A percentile compares a stretch with the other conserved stretches of the same genome.
Conservation (phyloP, 2,113 vertebrate species). For the Coracopsis vasa region DNA sequence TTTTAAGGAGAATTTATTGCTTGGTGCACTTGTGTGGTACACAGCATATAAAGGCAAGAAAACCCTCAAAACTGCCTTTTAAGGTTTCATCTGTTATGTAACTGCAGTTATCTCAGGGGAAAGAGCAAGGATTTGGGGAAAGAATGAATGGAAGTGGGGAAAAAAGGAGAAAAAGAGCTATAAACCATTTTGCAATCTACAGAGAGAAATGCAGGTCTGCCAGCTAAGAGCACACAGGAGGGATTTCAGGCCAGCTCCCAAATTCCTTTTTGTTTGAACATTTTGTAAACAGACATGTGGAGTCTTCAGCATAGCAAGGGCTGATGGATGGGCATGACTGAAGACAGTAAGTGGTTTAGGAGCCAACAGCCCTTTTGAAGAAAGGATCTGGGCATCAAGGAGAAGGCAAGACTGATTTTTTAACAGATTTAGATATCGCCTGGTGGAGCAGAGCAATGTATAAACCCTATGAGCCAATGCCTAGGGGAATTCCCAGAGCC, state of each 20-base stretch:
- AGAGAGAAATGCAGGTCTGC: neutral
- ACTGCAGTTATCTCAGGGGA: neutral
- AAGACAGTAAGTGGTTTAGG: neutral
- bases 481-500: neutral
- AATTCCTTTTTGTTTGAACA: constrained; percentile 46
- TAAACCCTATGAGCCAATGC: neutral
- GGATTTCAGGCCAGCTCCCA: constrained; percentile 7
- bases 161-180: neutral
- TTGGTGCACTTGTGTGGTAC: neutral
- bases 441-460: neutral
- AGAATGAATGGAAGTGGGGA: neutral
- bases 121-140: neutral
- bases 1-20: neutral
- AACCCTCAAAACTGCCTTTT: neutral
- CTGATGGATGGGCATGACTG: constrained; percentile 21
- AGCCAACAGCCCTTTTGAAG: neutral
- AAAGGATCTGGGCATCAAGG: neutral
- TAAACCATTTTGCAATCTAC: constrained; percentile 22
- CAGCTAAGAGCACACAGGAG: neutral
- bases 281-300: constrained; percentile 25
- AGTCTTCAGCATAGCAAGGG: neutral
- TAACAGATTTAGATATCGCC: neutral
- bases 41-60: neutral
- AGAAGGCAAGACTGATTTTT: neutral
- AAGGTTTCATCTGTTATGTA: neutral